These are phyloP conservation scores for Tringa solitaria DNA, from an alignment of 2,113 vertebrate genomes.

Conservation along the genomic window DNA sequence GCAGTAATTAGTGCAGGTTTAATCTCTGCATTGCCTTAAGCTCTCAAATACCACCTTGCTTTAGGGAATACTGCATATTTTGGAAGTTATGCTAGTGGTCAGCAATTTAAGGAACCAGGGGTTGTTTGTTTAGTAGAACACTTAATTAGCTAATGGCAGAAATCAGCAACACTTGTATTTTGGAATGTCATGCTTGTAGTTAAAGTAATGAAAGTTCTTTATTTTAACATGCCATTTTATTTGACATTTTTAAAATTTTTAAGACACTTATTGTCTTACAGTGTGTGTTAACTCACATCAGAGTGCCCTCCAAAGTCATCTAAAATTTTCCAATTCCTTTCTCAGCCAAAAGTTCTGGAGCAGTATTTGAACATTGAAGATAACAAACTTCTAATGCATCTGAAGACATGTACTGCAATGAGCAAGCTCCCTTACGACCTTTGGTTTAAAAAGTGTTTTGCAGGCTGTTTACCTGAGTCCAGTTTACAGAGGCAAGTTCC, in stretches of 20 bases:
- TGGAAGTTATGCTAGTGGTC: background rate
- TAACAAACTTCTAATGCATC: constrained; percentile 82
- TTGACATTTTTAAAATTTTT: background rate
- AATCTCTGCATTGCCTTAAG: background rate
- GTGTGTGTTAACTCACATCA: background rate
- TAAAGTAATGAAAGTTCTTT: background rate
- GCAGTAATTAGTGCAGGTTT: background rate
- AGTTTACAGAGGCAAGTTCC: constrained; percentile 90
- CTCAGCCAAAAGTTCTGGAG: constrained; percentile 92
- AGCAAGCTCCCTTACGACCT: constrained; percentile 84
- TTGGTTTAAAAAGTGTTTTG: constrained; percentile 95
- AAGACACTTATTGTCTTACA: background rate
- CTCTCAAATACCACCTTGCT: background rate
- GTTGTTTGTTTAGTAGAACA: background rate
- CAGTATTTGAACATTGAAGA: constrained; percentile 94
- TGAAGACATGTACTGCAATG: constrained; percentile 80
- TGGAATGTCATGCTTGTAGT: background rate
- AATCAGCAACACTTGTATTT: background rate
- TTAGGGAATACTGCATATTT: background rate
- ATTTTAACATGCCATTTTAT: background rate
- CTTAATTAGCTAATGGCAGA: background rate
- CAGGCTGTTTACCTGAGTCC: constrained; percentile 92
- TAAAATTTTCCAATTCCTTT: constrained; percentile 9
- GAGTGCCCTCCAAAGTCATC: background rate
- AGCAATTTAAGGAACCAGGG: background rate